phyloP scores from a whole-genome alignment of 2,113 vertebrate genomes.

The Corvus cornix region DNA sequence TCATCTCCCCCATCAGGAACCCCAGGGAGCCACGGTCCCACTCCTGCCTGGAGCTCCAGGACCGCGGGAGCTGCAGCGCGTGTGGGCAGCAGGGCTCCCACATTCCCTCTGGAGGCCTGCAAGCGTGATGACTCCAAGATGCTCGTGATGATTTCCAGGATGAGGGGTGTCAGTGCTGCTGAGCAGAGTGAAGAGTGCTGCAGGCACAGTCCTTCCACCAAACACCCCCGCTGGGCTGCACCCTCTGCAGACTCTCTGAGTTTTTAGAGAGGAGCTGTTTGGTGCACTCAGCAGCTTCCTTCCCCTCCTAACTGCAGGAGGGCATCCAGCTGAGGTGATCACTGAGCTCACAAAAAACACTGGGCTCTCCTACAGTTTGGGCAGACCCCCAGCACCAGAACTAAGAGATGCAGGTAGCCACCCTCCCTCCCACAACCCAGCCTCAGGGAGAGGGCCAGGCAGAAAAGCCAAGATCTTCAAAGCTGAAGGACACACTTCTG shows the following conservation, averaged over 20 bases:
- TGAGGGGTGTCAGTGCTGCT: slow-evolving; percentile 12
- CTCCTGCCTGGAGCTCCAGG: not conserved
- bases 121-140: not conserved
- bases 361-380: not conserved
- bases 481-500: not conserved
- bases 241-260: not conserved
- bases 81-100: not conserved
- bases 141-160: slow-evolving; percentile 28
- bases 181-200: not conserved
- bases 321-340: not conserved
- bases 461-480: not conserved
- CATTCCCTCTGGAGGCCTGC: not conserved
- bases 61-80: not conserved
- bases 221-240: not conserved
- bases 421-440: fast-evolving
- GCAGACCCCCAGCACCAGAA: not conserved
- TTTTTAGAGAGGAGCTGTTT: not conserved
- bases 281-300: not conserved
- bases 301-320: not conserved
- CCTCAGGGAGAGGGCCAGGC: not conserved
- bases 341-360: not conserved
- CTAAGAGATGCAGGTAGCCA: not conserved
- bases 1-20: not conserved
- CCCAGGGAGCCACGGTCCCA: not conserved
- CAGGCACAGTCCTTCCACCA: not conserved